Conservation (phyloP, 2,113 vertebrate genomes). For the Rissa tridactyla region DNA sequence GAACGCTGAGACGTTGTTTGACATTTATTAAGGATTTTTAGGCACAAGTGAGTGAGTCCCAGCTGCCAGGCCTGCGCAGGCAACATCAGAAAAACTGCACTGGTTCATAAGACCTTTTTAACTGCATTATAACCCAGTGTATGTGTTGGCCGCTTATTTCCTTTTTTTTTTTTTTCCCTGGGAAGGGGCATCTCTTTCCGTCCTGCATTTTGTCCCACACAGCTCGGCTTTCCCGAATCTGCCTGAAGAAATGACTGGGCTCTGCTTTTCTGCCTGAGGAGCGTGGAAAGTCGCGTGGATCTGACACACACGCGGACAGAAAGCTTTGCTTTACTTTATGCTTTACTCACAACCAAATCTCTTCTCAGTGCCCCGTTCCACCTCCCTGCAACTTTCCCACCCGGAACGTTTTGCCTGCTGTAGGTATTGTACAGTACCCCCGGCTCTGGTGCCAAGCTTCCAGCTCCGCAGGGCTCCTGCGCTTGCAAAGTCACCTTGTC, state of each 20-base stretch:
- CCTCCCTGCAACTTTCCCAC: neutral
- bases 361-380: neutral
- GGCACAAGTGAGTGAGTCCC: neutral
- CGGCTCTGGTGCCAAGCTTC: neutral
- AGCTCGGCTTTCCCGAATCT: neutral
- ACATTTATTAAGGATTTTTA: neutral
- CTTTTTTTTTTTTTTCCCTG: neutral
- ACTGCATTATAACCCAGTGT: fast-evolving
- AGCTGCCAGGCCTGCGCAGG: neutral
- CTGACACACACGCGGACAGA: too few species aligned
- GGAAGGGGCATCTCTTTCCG: neutral
- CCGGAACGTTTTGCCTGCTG: neutral
- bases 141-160: neutral
- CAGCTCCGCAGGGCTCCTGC: neutral
- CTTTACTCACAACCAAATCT: neutral
- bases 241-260: neutral
- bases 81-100: neutral
- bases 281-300: neutral
- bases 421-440: fast-evolving
- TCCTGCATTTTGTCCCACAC: neutral
- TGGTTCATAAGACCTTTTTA: neutral
- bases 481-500: neutral
- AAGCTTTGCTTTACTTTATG: neutral
- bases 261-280: neutral
- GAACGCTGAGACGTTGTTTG: neutral